Conservation (phyloP, 2,113 vertebrate genomes). For the Mormyrus lacerda region DNA sequence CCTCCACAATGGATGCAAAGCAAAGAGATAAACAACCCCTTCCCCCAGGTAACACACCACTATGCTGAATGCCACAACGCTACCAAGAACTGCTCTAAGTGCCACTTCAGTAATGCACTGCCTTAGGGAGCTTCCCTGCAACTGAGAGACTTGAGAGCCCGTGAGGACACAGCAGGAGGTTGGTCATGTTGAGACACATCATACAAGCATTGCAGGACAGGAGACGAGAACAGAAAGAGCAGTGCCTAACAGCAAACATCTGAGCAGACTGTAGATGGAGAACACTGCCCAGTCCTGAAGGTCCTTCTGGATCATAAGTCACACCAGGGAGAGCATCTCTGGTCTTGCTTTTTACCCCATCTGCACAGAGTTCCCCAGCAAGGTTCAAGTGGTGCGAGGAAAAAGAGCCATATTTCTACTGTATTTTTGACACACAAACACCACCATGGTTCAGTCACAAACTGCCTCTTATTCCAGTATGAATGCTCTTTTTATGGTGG, state of each 20-base stretch:
- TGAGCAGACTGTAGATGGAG: background rate
- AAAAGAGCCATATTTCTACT: background rate
- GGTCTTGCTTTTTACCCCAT: background rate
- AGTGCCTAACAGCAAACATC: background rate
- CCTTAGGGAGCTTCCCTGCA: background rate
- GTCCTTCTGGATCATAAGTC: background rate
- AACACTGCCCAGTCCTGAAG: background rate
- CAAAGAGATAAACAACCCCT: too few species aligned
- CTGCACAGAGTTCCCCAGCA: background rate
- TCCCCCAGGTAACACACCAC: too few species aligned
- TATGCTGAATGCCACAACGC: too few species aligned
- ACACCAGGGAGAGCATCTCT: background rate
- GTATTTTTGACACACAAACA: background rate
- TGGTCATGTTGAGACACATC: background rate
- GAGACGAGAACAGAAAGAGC: background rate
- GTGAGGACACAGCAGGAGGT: background rate
- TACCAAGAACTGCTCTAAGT: too few species aligned
- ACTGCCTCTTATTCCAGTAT: background rate
- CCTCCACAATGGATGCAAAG: background rate
- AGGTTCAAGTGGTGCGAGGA: background rate
- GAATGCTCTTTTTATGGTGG: background rate
- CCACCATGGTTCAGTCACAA: background rate
- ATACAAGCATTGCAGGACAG: background rate
- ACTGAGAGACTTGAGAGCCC: background rate
- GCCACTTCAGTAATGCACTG: background rate